Evolutionary conservation across 2,113 vertebrate species (phyloP).

Genomic region (Leucosticte australis): DNA sequence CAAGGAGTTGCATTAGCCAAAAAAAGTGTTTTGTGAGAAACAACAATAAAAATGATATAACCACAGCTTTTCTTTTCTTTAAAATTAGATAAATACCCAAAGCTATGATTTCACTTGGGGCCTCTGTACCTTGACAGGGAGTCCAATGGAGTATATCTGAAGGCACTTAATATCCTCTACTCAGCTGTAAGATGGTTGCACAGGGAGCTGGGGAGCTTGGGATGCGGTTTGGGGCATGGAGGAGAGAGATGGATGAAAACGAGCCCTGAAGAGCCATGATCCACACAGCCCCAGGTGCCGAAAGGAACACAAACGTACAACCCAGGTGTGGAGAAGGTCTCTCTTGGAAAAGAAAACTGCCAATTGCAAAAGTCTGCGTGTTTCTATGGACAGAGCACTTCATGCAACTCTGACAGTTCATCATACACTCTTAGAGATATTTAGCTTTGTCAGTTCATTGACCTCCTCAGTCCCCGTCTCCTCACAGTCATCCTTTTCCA

Average conservation of each 20-base stretch:
- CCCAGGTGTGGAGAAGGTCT: slow-evolving; percentile 53
- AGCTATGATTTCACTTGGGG: slow-evolving; percentile 62
- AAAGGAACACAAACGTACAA: slow-evolving; percentile 59
- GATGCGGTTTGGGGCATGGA: slow-evolving; percentile 47
- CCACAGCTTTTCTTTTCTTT: slow-evolving; percentile 78
- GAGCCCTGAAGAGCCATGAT: slow-evolving; percentile 67
- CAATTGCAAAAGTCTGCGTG: slow-evolving; percentile 47
- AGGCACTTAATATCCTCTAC: slow-evolving; percentile 89
- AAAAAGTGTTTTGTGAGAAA: slow-evolving; percentile 74
- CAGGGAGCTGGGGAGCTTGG: slow-evolving; percentile 71
- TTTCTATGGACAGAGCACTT: slow-evolving; percentile 68
- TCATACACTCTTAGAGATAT: slow-evolving; percentile 85
- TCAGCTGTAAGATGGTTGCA: slow-evolving; percentile 64
- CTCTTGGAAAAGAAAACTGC: slow-evolving; percentile 50
- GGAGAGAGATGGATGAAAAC: slow-evolving; percentile 64
- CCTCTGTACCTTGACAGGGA: slow-evolving; percentile 69
- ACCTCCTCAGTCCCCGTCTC: slow-evolving; percentile 73
- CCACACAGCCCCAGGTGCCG: slow-evolving; percentile 62
- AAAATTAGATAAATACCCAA: slow-evolving; percentile 63
- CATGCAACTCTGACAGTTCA: slow-evolving; percentile 56
- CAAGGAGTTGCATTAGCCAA: slow-evolving; percentile 78
- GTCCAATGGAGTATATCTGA: slow-evolving; percentile 79
- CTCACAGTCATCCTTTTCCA: slow-evolving; percentile 66
- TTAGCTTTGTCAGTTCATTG: slow-evolving; percentile 87
- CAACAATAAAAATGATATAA: slow-evolving; percentile 75